Conservation (phyloP, 2,888 invertebrate genomes). For the Pemphredon lugubris region DNA sequence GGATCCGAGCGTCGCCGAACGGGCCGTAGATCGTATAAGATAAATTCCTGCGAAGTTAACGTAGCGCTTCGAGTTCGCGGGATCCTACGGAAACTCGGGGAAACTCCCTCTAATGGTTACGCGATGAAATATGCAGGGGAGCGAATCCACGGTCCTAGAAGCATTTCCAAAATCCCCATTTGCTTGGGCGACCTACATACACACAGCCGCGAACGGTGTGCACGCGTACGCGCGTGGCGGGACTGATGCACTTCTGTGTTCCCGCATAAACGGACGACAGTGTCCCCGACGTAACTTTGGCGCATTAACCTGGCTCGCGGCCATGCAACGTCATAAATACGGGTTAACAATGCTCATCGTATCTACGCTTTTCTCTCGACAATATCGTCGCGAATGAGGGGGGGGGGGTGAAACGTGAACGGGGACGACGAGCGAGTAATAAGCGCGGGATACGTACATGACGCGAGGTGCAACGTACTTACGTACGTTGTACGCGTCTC, state of each 20-base stretch:
- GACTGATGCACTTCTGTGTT: constrained; percentile 40
- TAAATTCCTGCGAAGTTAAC: constrained; percentile 8
- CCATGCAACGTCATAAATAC: constrained; percentile 74
- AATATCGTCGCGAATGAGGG: constrained; percentile 44
- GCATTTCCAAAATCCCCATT: constrained; percentile 45
- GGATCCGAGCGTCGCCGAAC: constrained; percentile 10
- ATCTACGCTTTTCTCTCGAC: constrained; percentile 33
- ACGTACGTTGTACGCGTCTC: too few species aligned
- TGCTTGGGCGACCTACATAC: constrained; percentile 50
- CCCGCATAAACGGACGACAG: constrained; percentile 32
- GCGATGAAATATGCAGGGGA: constrained; percentile 35
- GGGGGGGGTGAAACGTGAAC: too few species aligned
- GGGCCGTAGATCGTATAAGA: constrained; percentile 11
- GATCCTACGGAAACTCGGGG: constrained; percentile 3
- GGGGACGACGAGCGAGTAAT: too few species aligned
- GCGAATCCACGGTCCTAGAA: constrained; percentile 7
- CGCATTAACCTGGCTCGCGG: constrained; percentile 72
- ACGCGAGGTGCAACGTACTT: neutral
- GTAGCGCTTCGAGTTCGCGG: neutral
- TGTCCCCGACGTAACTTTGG: constrained; percentile 61
- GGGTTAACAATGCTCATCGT: constrained; percentile 63
- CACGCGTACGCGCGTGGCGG: constrained; percentile 20
- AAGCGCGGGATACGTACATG: too few species aligned
- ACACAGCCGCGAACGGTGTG: too few species aligned
- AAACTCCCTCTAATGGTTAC: constrained; percentile 22